Evolutionary conservation across 1,140 invertebrate species (phyloP), one percentile per base, ranked within the genome.

Genomic region (Caerostris darwini): DNA sequence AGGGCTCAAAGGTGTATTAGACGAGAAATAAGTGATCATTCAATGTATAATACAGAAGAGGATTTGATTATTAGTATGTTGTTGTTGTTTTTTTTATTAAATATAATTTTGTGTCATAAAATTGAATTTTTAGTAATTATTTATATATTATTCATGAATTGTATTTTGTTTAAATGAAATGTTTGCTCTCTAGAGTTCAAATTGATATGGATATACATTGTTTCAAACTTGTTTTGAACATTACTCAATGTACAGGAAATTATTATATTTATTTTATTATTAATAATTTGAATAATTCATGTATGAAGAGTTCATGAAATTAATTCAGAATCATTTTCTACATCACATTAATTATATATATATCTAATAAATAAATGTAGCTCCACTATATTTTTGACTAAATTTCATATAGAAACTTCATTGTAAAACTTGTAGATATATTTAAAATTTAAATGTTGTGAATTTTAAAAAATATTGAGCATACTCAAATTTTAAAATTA

Each of bases 41-140:
- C 88, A 19, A 90, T 90, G 88, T 90, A 57, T 77, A 90, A 71
- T 57, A 90, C 88, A 19, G 88, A 90, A 58, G 88, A 90, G 54
- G 88, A 90, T 77, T 54, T 90, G 4, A 77, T 90, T 69, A 71
- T 90, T 6, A 90, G 88, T 90, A 90, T n/a, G 88, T 3, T 34
- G 71, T 12, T 90, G 56, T 53, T 17, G 14, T 17, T 14, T 88
- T 53, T 64, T 8, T 14, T 14, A 64, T 53, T 12, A 61, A 17
- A 88, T 4, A 17, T 3, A 64, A 34, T 81, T 81, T 81, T 50
- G 34, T 81, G 12, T 10, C 8, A n/a, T 34, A 50, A 17, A 81
- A 19, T 81, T 34, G 50, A 81, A 81, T 50, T 14, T 67, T 67
- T 67, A n/a, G 3, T 67, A 67, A 67, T n/a, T 67, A 12, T n/a